Evolutionary conservation across 1,140 invertebrate genomes (phyloP), one percentile per base, ranked within the genome.

Genomic region (Bactericera cockerelli): DNA sequence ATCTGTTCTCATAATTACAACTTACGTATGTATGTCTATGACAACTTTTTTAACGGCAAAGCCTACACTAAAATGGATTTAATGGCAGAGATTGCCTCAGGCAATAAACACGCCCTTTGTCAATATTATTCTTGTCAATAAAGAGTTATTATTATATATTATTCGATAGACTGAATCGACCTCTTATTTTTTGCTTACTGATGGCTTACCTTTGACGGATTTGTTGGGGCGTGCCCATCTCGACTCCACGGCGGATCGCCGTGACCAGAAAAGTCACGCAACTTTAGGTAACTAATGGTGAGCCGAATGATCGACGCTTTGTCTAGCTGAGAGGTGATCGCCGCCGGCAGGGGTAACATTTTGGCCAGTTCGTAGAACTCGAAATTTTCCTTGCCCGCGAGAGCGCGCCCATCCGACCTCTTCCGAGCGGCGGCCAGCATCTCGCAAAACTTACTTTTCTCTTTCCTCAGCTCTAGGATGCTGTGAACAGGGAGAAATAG

Each of bases 361-460:
- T 97, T 97, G 61, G 94, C 93, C 71, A 98, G 76, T 75, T 97
- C 93, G 76, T 96, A 96, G 75, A 98, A 98, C 75, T 98, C 94
- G 70, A 89, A 95, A 76, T 98, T 98, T 74, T 98, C 95, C 69
- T 98, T 98, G 24, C 93, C 93, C n/a, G n/a, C n/a, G n/a, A n/a
- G n/a, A n/a, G n/a, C n/a, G n/a, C n/a, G n/a, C n/a, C n/a, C n/a
- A n/a, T n/a, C n/a, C 33, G 94, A 80, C 31, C 95, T 75, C 6
- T 89, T 93, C 55, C 94, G 78, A 1, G 95, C 95, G 31, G 94
- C 94, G 72, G 98, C 93, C n/a, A n/a, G n/a, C n/a, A n/a, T n/a
- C n/a, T n/a, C n/a, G n/a, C n/a, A n/a, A n/a, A n/a, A n/a, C 66
- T 93, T 78, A 49, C 90, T 94, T 72, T 98, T 98, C 72, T 98